These are phyloP conservation scores for Promerops cafer DNA, from an alignment of 2,113 vertebrate species.

Conservation along the genomic window DNA sequence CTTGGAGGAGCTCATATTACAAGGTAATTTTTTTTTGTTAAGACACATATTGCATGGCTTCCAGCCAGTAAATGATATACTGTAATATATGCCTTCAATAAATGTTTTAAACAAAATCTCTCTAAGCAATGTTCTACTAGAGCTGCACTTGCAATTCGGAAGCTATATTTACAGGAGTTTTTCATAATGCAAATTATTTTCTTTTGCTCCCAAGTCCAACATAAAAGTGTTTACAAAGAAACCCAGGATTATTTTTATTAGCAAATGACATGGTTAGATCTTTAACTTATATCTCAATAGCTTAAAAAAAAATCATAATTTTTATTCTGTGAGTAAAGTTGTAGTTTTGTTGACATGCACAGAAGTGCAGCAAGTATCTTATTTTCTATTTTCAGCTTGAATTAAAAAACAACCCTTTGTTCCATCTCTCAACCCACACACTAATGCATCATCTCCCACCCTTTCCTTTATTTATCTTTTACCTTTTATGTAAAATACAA, in stretches of 20 bases:
- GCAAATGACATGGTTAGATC: conserved; percentile 30
- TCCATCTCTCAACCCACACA: conserved; percentile 14
- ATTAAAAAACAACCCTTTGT: conserved; percentile 61
- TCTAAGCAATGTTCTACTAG: conserved; percentile 72
- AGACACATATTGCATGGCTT: conserved; percentile 84
- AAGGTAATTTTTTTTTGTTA: conserved; percentile 81
- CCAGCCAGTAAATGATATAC: conserved; percentile 81
- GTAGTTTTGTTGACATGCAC: conserved; percentile 31
- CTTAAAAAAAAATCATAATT: not conserved
- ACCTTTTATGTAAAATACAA: conserved; percentile 45
- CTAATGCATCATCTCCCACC: conserved; percentile 30
- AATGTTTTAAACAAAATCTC: conserved; percentile 79
- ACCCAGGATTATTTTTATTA: conserved; percentile 53
- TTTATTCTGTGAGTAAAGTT: conserved; percentile 32
- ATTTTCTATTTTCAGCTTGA: conserved; percentile 61
- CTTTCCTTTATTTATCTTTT: conserved; percentile 33
- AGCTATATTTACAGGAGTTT: conserved; percentile 74
- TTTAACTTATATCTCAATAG: conserved; percentile 3
- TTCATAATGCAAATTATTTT: conserved; percentile 73
- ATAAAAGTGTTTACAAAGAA: conserved; percentile 38
- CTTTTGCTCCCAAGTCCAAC: conserved; percentile 44
- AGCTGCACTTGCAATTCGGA: conserved; percentile 53
- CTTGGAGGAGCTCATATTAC: conserved; percentile 81
- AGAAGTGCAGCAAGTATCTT: conserved; percentile 34
- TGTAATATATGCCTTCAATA: conserved; percentile 82